Evolutionary conservation across 2,888 invertebrate species (phyloP).

Genomic region (Boloria selene): DNA sequence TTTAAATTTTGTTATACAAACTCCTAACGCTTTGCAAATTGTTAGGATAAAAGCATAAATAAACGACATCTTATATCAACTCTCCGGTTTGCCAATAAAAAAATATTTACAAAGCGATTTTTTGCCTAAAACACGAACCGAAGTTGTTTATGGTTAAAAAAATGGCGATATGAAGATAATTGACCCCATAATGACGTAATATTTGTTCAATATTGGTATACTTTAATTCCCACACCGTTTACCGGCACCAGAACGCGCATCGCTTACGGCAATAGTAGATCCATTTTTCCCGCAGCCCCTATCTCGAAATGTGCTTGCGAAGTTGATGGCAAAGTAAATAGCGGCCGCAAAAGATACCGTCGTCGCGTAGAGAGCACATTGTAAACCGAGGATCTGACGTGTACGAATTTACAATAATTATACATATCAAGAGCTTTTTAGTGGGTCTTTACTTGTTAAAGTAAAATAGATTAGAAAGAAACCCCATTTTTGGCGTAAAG

Average conservation of each 20-base stretch:
- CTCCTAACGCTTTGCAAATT: too few relatives aligned
- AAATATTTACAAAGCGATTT: too few relatives aligned
- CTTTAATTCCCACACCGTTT: slow-evolving; percentile 35
- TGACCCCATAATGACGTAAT: too few relatives aligned
- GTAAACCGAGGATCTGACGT: slow-evolving; percentile 65
- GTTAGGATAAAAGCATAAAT: too few relatives aligned
- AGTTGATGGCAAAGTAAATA: slow-evolving; percentile 85
- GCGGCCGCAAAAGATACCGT: slow-evolving; percentile 83
- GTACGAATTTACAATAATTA: slow-evolving; percentile 15
- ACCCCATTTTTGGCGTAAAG: too few relatives aligned
- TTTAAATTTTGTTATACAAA: too few relatives aligned
- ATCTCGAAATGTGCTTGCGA: slow-evolving; percentile 87
- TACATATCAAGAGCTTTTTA: background rate
- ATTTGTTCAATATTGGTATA: background rate
- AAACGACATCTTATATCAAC: too few relatives aligned
- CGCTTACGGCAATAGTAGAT: slow-evolving; percentile 96
- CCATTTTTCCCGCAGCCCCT: slow-evolving; percentile 98
- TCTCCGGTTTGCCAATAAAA: too few relatives aligned
- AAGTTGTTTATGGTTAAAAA: too few relatives aligned
- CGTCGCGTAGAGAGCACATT: slow-evolving; percentile 68
- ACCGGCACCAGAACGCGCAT: slow-evolving; percentile 17
- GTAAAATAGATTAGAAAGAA: too few relatives aligned
- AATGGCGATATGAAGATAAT: too few relatives aligned
- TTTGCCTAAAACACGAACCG: too few relatives aligned
- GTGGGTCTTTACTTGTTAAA: slow-evolving; percentile 2